phyloP scores from a whole-genome alignment of 2,888 invertebrate species.

The Polietes domitor region DNA sequence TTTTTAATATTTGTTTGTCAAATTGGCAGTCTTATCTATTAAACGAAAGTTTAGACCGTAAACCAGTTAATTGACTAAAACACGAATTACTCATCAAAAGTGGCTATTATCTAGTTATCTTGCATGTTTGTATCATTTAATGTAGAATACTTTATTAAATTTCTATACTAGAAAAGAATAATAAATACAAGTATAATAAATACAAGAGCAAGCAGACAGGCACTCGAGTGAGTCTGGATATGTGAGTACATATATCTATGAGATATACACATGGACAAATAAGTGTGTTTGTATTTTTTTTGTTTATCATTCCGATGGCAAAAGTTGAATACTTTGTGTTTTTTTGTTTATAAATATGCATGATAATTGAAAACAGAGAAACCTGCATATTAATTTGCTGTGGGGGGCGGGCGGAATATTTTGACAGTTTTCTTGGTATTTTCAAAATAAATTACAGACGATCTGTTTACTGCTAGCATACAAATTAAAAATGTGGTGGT shows the following conservation, averaged over 20 bases:
- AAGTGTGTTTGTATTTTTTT: not conserved
- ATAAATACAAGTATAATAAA: not conserved
- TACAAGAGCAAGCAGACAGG: not conserved
- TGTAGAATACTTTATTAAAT: not conserved
- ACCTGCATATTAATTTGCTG: not conserved
- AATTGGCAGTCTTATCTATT: no score
- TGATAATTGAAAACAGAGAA: not conserved
- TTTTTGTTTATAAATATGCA: not conserved
- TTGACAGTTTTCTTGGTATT: not conserved
- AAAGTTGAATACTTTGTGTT: conserved; percentile 9
- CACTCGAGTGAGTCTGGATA: conserved; percentile 25
- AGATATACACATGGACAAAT: not conserved
- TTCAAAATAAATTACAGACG: no score
- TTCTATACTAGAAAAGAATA: not conserved
- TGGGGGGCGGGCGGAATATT: not conserved
- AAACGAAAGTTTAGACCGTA: no score
- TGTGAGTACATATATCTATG: not conserved
- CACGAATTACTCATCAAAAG: no score
- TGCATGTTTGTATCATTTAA: not conserved
- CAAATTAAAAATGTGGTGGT: no score
- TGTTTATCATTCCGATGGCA: conserved; percentile 17
- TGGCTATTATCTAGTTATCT: no score
- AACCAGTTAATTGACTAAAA: no score
- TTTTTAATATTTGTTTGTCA: no score
- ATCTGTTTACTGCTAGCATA: no score